Conservation (phyloP, 1,140 invertebrate species). For the Mactra quadrangularis region DNA sequence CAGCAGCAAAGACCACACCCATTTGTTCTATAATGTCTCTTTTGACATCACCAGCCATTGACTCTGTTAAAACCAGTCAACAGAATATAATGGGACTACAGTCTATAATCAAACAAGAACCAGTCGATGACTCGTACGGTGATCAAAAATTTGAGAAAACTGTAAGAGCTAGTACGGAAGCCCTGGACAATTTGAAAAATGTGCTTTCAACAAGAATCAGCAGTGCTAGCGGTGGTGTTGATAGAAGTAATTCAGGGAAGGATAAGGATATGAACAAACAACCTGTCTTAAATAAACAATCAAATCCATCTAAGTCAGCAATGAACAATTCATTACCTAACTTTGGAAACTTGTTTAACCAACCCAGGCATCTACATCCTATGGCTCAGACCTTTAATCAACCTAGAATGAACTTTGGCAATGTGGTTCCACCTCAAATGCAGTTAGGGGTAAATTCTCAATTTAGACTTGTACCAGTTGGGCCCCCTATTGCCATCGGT, state of each 20-base stretch:
- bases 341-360: neutral
- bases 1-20: neutral
- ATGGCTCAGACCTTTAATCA: slow-evolving; percentile 6
- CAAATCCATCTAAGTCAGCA: neutral
- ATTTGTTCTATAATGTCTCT: neutral
- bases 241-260: neutral
- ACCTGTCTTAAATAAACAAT: neutral
- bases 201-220: slow-evolving; percentile 8
- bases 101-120: slow-evolving; percentile 63
- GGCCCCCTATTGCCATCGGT: slow-evolving; percentile 6
- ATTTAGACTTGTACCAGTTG: slow-evolving; percentile 13
- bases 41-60: neutral
- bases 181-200: slow-evolving; percentile 35
- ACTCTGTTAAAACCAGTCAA: neutral
- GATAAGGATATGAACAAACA: neutral
- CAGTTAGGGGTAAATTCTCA: neutral
- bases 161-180: slow-evolving; percentile 26
- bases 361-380: no score
- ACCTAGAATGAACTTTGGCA: slow-evolving; percentile 2
- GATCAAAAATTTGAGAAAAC: neutral
- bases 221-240: neutral
- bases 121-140: slow-evolving; percentile 47
- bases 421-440: neutral
- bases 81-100: slow-evolving; percentile 14
- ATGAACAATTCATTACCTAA: neutral